Evolutionary conservation across 2,888 invertebrate genomes (phyloP), one percentile per base, ranked within the genome.

Genomic region (Aphidoletes aphidimyza): DNA sequence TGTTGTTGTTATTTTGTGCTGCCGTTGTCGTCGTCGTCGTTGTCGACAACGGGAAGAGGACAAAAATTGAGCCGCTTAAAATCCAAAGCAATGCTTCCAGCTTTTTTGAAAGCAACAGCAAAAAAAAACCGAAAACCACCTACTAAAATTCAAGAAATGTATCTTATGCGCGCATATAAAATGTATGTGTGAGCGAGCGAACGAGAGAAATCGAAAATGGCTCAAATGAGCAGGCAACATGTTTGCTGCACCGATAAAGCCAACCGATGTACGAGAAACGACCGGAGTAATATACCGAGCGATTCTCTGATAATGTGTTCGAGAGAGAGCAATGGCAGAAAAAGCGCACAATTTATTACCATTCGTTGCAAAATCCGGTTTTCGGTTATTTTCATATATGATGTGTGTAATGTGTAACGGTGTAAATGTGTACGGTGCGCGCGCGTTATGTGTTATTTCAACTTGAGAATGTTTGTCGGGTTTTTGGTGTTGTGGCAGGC

Each of bases 291-390:
- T 69, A 81, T 81, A 81, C 22, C 37, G 81, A 81, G n/a, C 81
- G 78, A 36, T 78, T 78, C 19, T 34, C 36, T 37, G 81, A 81
- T 81, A 81, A 81, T 81, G 19, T 14, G 30, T 34, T 34, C 17
- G 37, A 22, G 78, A 37, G 8, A 37, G 5, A 37, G 81, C n/a
- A n/a, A n/a, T n/a, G n/a, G n/a, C 26, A 6, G 81, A 81, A 81
- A 81, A 81, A 81, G 81, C 81, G 37, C 81, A 37, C 36, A 81
- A 81, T 81, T 81, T 81, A 81, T 81, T 81, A 37, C 81, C 81
- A 81, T 81, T 37, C 81, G 81, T n/a, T 81, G 81, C 36, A 37
- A 81, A 37, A 81, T 81, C 81, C n/a, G 34, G n/a, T n/a, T n/a
- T 69, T 81, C 37, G 37, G 37, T 19, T 6, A 11, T 78, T 78